Evolutionary conservation across 2,888 invertebrate genomes (phyloP), one percentile per base, ranked within the genome.

Genomic region (Amphipyra berbera): DNA sequence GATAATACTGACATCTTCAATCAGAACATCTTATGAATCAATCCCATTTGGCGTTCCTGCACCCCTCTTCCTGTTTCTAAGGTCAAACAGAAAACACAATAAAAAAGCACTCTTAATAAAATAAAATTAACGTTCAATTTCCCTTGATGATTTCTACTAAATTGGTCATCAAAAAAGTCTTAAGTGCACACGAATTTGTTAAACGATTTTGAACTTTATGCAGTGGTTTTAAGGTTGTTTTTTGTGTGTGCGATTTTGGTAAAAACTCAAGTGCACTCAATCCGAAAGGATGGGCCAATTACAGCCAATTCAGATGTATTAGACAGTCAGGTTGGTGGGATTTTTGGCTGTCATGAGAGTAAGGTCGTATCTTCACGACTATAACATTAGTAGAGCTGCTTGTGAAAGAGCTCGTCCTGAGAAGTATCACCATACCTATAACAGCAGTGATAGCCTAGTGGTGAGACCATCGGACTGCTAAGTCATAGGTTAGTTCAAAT

Each of bases 241-340:
- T 62, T 80, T 0, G 9, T 1, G 1, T 65, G 61, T 35, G 21
- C 2, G 41, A 10, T 48, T 62, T 49, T 6, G 53, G 55, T 72
- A 67, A 80, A 70, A 76, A 55, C 46, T 66, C 59, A 61, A 73
- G 72, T 59, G 56, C 72, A 61, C 55, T 85, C 79, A 76, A 84
- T 82, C 82, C 81, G 79, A 74, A 79, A 91, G 92, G 91, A 91
- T 89, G 88, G 68, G n/a, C 78, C 92, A 91, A 91, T 91, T 91
- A 90, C 83, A 80, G 79, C 73, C 91, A 91, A 91, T 91, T 90
- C 84, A 79, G 79, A 76, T 83, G 86, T 83, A 87, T 90, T 90
- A 88, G 86, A 80, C 81, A 82, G 85, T 12, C 45, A 56, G 45
- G 82, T 76, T 82, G 76, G 84, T 85, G 82, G 88, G 90, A 90